Evolutionary conservation across 2,113 vertebrate species (phyloP), one percentile per base, ranked within the genome.

Genomic region (Zosterops borbonicus): DNA sequence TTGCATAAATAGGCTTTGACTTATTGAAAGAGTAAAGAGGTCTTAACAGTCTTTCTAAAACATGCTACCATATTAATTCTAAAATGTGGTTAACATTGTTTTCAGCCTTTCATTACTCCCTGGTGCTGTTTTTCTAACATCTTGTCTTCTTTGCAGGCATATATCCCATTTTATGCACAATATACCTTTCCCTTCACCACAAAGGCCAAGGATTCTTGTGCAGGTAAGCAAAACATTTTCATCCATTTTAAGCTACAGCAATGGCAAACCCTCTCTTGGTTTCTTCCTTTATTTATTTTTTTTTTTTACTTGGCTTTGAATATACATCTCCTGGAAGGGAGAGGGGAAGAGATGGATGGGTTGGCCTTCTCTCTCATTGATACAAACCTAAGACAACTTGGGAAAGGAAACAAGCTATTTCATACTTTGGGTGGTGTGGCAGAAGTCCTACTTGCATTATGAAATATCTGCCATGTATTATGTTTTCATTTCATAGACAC

Each of bases 81-180:
- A 49, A 71, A 84, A 47, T 55, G 12, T 52, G 8, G 19, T 83
- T 74, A 62, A 24, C 5, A 1, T 58, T 60, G 10, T 69, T 80
- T 76, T 73, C 25, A 62, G n/a, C 28, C 46, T 19, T 28, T 80
- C 20, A 31, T 56, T 68, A 52, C 19, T 60, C 21, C 14, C 20
- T 2, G 1, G 11, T 65, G 33, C 28, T 58, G 9, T 9, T 90
- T 83, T 76, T 69, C 25, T 86, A 42, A 42, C 13, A 44, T 22
- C 28, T 62, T 83, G 3, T 77, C 44, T 83, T 94, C 80, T 96
- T 96, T 89, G 89, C 86, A 99, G 99, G 95, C 98, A 99, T 96
- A 99, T 99, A 97, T 99, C 99, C 25, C 99, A 99, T 97, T 99
- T 99, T 97, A 99, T 99, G 99, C 99, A 99, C 97, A 99, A 98